Conservation (phyloP, 2,113 vertebrate species). For the Gymnogyps californianus region DNA sequence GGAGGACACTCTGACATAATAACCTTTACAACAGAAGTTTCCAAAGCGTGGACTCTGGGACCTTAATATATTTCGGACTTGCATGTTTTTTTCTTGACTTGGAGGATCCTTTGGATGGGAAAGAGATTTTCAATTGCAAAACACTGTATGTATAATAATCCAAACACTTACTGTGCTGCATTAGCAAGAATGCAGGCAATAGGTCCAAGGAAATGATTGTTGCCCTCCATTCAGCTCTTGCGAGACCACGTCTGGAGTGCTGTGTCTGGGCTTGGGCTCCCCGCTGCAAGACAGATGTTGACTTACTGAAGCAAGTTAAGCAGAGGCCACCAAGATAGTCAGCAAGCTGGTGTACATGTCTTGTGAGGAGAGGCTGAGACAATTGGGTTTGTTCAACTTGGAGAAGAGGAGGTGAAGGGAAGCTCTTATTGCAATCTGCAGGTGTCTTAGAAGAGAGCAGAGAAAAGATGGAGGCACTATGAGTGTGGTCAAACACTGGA, state of each 20-base stretch:
- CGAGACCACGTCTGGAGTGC: background rate
- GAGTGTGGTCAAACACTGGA: background rate
- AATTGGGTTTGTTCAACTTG: background rate
- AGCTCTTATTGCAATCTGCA: background rate
- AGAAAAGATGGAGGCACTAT: background rate
- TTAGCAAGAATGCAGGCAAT: too few relatives aligned
- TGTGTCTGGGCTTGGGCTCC: background rate
- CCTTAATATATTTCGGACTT: background rate
- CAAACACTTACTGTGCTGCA: fast-evolving
- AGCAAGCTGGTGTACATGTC: background rate
- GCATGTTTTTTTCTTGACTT: background rate
- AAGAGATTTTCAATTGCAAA: background rate
- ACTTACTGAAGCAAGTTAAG: background rate
- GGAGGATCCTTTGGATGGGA: background rate
- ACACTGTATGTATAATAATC: background rate
- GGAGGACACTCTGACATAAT: background rate
- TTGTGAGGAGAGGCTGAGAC: background rate
- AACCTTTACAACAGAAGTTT: background rate
- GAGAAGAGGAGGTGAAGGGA: background rate
- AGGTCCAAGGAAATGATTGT: background rate
- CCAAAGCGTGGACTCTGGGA: background rate
- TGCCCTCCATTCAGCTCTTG: background rate
- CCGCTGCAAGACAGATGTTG: background rate
- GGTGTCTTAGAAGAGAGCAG: background rate
- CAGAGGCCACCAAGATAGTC: background rate